These are phyloP conservation scores for rabbit (Oryctolagus cuniculus) DNA, from an alignment of 2,113 vertebrate genomes.

Conservation along the genomic window DNA sequence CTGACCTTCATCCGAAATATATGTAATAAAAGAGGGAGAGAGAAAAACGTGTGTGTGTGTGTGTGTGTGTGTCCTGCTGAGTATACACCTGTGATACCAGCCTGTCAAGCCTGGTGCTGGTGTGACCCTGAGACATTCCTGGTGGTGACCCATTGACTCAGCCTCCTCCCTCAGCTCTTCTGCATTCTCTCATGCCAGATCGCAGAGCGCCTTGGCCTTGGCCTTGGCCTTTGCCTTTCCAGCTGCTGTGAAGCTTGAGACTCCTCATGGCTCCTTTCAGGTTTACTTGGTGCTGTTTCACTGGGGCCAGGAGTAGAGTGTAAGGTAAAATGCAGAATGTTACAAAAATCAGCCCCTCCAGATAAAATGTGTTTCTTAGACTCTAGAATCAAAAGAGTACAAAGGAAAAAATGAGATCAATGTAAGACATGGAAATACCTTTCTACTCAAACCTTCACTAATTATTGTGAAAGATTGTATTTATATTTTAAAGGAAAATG, in stretches of 20 bases:
- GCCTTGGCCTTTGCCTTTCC: slow-evolving; percentile 52
- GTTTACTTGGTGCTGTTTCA: slow-evolving; percentile 46
- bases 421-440: neutral
- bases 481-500: neutral
- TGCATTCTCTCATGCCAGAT: slow-evolving; percentile 7
- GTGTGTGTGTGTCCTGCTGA: neutral
- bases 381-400: neutral
- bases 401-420: neutral
- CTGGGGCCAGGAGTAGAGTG: slow-evolving; percentile 15
- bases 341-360: slow-evolving; percentile 8
- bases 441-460: neutral
- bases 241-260: slow-evolving; percentile 39
- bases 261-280: neutral
- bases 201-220: too few species aligned
- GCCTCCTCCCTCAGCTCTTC: neutral
- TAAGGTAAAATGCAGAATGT: slow-evolving; percentile 60
- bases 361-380: slow-evolving; percentile 56
- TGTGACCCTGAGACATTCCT: slow-evolving; percentile 24
- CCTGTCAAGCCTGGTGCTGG: neutral
- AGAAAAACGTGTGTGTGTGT: neutral
- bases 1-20: neutral
- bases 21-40: neutral
- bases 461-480: neutral
- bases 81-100: neutral
- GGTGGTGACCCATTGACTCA: neutral